phyloP scores from a whole-genome alignment of 1,140 invertebrate genomes.

The Diprion similis region DNA sequence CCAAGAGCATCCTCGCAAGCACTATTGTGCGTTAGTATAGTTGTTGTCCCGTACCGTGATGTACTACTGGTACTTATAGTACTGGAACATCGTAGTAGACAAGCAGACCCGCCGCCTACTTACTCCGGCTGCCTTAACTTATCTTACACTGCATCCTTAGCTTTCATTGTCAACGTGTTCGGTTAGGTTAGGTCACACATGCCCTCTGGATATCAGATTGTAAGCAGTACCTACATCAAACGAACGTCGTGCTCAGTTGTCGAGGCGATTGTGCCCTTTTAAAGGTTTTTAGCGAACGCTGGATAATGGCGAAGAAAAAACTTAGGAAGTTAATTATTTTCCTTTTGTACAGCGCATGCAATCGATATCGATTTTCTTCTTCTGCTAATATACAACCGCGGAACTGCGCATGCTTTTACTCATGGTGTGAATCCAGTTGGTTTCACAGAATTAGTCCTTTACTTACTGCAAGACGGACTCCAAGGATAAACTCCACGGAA shows the following conservation, averaged over 20 bases:
- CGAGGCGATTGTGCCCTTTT: not conserved
- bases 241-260: not conserved
- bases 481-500: no score
- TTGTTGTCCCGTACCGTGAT: not conserved
- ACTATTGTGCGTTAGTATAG: not conserved
- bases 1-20: no score
- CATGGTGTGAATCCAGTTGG: no score
- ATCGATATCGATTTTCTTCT: not conserved
- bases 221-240: no score
- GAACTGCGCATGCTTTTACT: no score
- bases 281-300: not conserved
- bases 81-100: not conserved
- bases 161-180: conserved; percentile 3
- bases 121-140: not conserved
- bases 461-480: no score
- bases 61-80: not conserved
- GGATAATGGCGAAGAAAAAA: not conserved
- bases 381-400: no score
- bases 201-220: not conserved
- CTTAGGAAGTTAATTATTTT: not conserved
- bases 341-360: not conserved
- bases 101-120: not conserved
- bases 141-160: not conserved
- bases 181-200: not conserved
- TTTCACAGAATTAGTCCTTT: no score